Evolutionary conservation across 2,888 invertebrate genomes (phyloP), one percentile per base, ranked within the genome.

Genomic region (Colostygia pectinataria): DNA sequence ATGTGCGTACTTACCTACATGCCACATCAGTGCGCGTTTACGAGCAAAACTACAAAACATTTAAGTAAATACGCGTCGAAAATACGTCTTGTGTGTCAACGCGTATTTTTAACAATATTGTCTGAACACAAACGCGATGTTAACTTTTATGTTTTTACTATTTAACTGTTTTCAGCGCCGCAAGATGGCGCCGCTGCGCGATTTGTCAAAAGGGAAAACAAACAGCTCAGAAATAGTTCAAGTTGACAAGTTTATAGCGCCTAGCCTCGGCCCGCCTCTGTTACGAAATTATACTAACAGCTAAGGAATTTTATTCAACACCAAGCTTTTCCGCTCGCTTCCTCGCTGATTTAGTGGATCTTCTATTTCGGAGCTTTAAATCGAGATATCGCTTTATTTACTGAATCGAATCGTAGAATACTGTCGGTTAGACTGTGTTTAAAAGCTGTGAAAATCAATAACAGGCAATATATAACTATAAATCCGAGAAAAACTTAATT

Each of bases 171-270:
- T 55, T 60, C 56, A 59, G 55, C 45, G 74, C 71, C 71, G 62
- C 77, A 82, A 85, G 81, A 85, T 80, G 83, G 83, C 83, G 81
- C 70, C 70, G 72, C 74, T 79, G 68, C 80, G 71, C 81, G 76
- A 83, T 86, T 85, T 87, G 86, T 87, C 87, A 88, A 85, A 87
- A 80, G 77, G 53, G 75, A 80, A 83, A 83, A 87, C 88, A 84
- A 88, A 88, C 87, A 78, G 70, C 68, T 74, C 80, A 79, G 83
- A 77, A 87, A 89, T 87, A 89, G 87, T 85, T 79, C 68, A 68
- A 72, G 84, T 77, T 88, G 88, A 89, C 89, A 89, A 86, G 79
- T 89, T 88, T 87, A 89, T 83, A 71, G 84, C 78, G 60, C 61
- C 63, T 66, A 58, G 61, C 39, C 38, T 48, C 60, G 56, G 57